Conservation (phyloP, 2,888 invertebrate species). For the Euclidia mi region DNA sequence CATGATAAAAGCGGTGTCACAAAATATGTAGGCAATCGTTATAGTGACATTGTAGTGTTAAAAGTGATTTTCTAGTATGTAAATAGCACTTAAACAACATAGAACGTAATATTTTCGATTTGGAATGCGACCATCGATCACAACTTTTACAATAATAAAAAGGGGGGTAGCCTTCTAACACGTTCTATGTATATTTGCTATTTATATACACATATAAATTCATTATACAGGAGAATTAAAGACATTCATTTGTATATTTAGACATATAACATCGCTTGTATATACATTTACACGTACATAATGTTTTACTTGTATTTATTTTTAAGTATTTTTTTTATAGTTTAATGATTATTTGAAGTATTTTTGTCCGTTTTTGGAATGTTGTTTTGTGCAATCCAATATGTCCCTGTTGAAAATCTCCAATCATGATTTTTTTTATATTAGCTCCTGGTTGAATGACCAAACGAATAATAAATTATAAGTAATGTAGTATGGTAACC, state of each 20-base stretch:
- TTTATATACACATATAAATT: conserved; percentile 10
- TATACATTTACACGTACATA: conserved; percentile 1
- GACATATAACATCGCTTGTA: conserved; percentile 30
- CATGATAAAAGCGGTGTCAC: not conserved
- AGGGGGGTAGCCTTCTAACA: too few species aligned
- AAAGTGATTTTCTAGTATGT: not conserved
- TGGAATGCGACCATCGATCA: too few species aligned
- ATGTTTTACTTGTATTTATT: conserved; percentile 24
- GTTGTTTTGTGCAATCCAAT: conserved; percentile 44
- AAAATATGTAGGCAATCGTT: not conserved
- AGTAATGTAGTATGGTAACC: conserved; percentile 16
- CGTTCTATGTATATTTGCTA: not conserved
- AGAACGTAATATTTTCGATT: not conserved
- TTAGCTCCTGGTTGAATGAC: conserved; percentile 21
- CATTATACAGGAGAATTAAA: conserved; percentile 38
- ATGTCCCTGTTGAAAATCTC: conserved; percentile 12
- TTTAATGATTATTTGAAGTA: conserved; percentile 28
- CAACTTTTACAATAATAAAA: too few species aligned
- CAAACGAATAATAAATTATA: not conserved
- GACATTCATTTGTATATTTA: conserved; percentile 49
- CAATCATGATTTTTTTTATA: conserved; percentile 7
- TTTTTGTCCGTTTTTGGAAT: conserved; percentile 52
- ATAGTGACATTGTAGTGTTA: not conserved
- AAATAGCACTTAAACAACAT: conserved; percentile 9
- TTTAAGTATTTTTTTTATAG: conserved; percentile 13